Conservation (phyloP, 2,797 vertebrate genomes). For the Halcyon badia region DNA sequence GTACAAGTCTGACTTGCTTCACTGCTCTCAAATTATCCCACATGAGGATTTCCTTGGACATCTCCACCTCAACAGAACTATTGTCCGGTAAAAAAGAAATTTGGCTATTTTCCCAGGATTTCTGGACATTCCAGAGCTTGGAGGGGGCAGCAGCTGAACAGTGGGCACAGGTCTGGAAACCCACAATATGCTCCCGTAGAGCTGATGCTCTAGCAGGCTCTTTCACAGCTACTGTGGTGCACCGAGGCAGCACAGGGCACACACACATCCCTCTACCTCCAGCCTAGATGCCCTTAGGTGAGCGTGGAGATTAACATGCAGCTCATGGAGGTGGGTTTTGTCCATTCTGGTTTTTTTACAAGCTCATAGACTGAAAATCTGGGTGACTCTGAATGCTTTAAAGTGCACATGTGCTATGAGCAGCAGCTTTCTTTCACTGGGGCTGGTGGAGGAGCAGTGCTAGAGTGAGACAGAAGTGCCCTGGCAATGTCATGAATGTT, state of each 20-base stretch:
- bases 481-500: accelerated
- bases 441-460: not conserved
- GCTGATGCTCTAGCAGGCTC: not conserved
- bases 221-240: not conserved
- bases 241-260: not conserved
- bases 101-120: not conserved
- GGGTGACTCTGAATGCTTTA: not conserved
- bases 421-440: not conserved
- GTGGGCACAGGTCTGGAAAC: not conserved
- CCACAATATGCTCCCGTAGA: not conserved
- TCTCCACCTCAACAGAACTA: not conserved
- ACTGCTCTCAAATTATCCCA: not conserved
- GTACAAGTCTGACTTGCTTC: not conserved
- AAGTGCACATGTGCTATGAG: not conserved
- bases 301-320: not conserved
- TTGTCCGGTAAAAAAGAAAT: not conserved
- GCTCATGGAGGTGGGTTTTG: not conserved
- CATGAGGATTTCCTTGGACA: not conserved
- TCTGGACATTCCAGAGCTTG: not conserved
- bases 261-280: not conserved
- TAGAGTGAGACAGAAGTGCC: accelerated
- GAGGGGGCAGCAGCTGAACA: not conserved
- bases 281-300: not conserved
- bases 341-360: not conserved
- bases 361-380: not conserved